Evolutionary conservation across 2,888 invertebrate genomes (phyloP).

Genomic region (Griposia aprilina): DNA sequence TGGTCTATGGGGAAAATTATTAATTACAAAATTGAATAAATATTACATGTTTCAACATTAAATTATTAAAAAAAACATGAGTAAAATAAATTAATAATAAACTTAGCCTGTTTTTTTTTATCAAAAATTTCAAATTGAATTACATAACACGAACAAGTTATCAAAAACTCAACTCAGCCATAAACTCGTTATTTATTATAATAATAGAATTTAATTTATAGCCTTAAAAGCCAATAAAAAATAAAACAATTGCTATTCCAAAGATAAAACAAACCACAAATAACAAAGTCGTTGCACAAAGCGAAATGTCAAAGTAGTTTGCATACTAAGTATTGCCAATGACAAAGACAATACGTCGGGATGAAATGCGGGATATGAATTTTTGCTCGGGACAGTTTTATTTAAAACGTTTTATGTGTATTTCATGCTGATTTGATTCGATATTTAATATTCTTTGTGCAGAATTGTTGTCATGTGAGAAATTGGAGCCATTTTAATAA

Average conservation of each 20-base stretch:
- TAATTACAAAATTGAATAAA: too few species aligned
- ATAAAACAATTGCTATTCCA: slow-evolving; percentile 42
- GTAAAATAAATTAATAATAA: background rate
- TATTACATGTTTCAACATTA: background rate
- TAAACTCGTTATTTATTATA: slow-evolving; percentile 32
- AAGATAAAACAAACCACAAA: slow-evolving; percentile 49
- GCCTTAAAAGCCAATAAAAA: slow-evolving; percentile 41
- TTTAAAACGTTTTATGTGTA: slow-evolving; percentile 41
- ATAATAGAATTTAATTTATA: slow-evolving; percentile 38
- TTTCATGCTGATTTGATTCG: slow-evolving; percentile 49
- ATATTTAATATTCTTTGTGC: background rate
- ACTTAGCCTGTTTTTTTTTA: background rate
- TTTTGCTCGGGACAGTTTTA: slow-evolving; percentile 28
- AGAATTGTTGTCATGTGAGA: background rate
- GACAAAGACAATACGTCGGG: slow-evolving; percentile 46
- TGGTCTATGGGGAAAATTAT: too few species aligned
- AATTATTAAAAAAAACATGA: background rate
- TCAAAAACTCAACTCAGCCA: slow-evolving; percentile 19
- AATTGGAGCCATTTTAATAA: slow-evolving; percentile 27
- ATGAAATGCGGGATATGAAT: slow-evolving; percentile 52
- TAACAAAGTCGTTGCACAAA: slow-evolving; percentile 46
- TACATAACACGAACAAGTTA: slow-evolving; percentile 1
- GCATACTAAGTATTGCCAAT: slow-evolving; percentile 56
- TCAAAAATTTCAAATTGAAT: background rate
- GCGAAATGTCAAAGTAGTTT: slow-evolving; percentile 54